Base-by-base conservation (phyloP, 1,140 invertebrate species). In the Hycleus phaleratus region DNA sequence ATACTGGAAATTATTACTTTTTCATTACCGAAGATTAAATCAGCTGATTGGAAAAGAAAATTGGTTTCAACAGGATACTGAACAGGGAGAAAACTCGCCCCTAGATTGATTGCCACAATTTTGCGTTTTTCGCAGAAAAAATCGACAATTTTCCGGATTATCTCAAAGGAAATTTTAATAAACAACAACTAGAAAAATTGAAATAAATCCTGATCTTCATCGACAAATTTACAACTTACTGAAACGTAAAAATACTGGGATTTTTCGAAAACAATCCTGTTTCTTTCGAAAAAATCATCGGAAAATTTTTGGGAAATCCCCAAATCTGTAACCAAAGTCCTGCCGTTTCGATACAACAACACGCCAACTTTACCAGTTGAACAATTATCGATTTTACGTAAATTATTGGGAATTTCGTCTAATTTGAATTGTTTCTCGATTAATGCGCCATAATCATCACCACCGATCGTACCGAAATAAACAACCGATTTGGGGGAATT, bases 21-120 rank as follows among this genome's bases (percentile, higher is more conserved):
- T 50, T 81, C 81, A 75, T 90, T 90, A 4, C 86, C 87, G 70
- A 91, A 87, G 7, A 90, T 73, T 48, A 88, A 77, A 69, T 86
- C 82, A 9, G 85, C 79, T 67, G 82, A 81, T 18, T 81, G 77
- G 49, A 86, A 69, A 26, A 82, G 70, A 57, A 76, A 65, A 18
- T 73, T 68, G 60, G 86, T 71, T 38, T 74, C 72, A 5, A 80
- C 70, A 7, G 74, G 70, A 62, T 83, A 82, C 47, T 79, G 77
- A 60, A 81, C 67, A 55, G 85, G 82, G 10, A 90, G 77, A 63
- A 88, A 90, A 32, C 81, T 77, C 10, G 85, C 86, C 61, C 81
- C 85, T 26, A 90, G 73, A 74, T 90, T 90, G 59, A 88, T 79
- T 3, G 77, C 78, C 60, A 88, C 79, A 38, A 74, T 71, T 68